Percentiles rank a stretch among this genome's conserved stretches.
phyloP scores from a whole-genome alignment of 2,113 vertebrate genomes.

The Rhipidura dahli region DNA sequence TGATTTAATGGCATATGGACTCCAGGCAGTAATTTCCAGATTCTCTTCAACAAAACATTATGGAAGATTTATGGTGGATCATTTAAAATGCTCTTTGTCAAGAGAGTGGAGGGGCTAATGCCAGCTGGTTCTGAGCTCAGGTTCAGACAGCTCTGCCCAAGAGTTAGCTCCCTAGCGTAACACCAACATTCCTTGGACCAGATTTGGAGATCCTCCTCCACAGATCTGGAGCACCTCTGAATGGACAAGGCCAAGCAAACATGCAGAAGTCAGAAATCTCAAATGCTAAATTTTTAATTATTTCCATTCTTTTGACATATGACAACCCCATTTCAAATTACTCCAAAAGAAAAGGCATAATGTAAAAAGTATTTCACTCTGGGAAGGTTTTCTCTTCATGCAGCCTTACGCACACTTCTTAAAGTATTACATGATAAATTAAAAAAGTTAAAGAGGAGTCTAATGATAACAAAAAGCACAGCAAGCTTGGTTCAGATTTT shows the following conservation, averaged over 20 bases:
- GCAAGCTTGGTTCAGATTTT: not conserved
- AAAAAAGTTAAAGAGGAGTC: not conserved
- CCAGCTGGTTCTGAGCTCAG: not conserved
- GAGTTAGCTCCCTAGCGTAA: not conserved
- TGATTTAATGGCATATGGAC: not conserved
- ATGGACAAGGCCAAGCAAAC: not conserved
- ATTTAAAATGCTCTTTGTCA: not conserved
- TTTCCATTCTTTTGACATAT: not conserved
- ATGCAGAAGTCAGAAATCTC: not conserved
- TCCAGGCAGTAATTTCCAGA: not conserved
- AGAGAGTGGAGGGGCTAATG: not conserved
- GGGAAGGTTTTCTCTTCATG: not conserved
- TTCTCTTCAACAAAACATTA: not conserved
- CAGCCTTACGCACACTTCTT: not conserved
- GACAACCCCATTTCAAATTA: not conserved
- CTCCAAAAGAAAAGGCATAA: not conserved
- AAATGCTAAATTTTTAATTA: not conserved
- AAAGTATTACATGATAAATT: not conserved
- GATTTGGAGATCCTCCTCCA: too few relatives aligned
- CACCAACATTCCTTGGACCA: not conserved
- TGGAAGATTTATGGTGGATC: not conserved
- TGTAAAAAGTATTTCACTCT: not conserved
- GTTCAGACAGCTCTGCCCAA: not conserved
- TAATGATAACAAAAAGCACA: not conserved
- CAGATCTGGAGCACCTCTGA: not conserved